A percentile compares a stretch with the other conserved stretches of the same genome.
Evolutionary conservation across 92 coral and sea anemone species (phyloP).

Genomic region (Porites rus): DNA sequence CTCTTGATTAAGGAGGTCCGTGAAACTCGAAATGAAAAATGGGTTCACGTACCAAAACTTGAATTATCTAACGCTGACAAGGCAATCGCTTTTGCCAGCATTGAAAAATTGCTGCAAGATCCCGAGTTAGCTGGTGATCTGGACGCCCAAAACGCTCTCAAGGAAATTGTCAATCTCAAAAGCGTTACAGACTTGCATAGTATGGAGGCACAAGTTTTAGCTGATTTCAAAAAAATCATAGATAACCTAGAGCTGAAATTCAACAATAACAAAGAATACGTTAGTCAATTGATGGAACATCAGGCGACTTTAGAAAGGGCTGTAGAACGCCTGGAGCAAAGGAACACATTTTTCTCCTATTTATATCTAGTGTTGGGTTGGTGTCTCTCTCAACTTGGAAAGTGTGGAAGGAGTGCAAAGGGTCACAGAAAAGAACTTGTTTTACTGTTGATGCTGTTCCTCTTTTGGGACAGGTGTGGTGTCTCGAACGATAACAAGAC

Average conservation of each 20-base stretch:
- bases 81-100: slow-evolving; percentile 63
- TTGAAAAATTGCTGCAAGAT: slow-evolving; percentile 66
- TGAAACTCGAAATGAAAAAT: slow-evolving; percentile 59
- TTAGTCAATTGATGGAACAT: not conserved
- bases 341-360: no score
- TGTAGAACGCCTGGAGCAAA: not conserved
- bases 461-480: no score
- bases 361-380: no score
- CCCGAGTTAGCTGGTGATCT: slow-evolving; percentile 63
- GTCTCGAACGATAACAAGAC: no score
- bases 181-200: slow-evolving; percentile 20
- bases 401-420: no score
- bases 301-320: not conserved
- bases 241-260: not conserved
- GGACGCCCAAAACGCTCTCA: slow-evolving; percentile 49
- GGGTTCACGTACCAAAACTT: slow-evolving; percentile 79
- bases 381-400: no score
- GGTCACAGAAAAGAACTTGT: no score
- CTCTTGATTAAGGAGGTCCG: slow-evolving; percentile 57
- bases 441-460: no score
- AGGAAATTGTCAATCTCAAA: slow-evolving; percentile 17
- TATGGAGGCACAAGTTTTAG: slow-evolving; percentile 5
- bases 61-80: slow-evolving; percentile 57
- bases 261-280: not conserved
- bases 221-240: not conserved